Conservation (phyloP, 2,888 invertebrate genomes). For the Nowickia ferox region DNA sequence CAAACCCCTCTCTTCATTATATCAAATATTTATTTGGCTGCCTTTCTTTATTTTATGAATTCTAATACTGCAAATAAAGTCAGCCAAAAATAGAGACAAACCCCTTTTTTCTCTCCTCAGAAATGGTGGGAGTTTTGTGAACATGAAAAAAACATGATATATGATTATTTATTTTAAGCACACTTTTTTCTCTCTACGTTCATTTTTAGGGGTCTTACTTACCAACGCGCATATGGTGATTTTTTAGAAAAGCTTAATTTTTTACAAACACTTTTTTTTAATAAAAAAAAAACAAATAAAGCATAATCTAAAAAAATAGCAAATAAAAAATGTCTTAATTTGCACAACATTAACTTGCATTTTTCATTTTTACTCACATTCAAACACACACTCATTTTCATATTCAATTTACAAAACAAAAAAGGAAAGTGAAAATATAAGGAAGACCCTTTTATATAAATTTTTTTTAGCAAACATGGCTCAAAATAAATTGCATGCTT, state of each 20-base stretch:
- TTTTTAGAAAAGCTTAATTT: conserved; percentile 44
- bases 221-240: conserved; percentile 53
- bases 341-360: conserved; percentile 74
- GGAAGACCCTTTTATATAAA: conserved; percentile 54
- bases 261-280: conserved; percentile 35
- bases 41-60: conserved; percentile 54
- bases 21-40: background rate
- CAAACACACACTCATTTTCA: background rate
- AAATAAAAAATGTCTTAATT: conserved; percentile 73
- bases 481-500: conserved; percentile 69
- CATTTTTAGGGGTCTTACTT: conserved; percentile 57
- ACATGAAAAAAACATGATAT: conserved; percentile 69
- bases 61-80: conserved; percentile 56
- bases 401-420: background rate
- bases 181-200: conserved; percentile 27
- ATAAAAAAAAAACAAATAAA: conserved; percentile 21
- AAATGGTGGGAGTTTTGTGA: conserved; percentile 50
- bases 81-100: conserved; percentile 47
- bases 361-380: conserved; percentile 66
- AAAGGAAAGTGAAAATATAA: conserved; percentile 31
- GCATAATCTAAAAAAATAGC: conserved; percentile 33
- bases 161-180: conserved; percentile 66
- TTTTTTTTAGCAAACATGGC: conserved; percentile 14
- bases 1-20: conserved; percentile 10
- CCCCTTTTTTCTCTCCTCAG: conserved; percentile 37